These are phyloP conservation scores for Drosophila arawakana DNA, from an alignment of 1,140 invertebrate species.

Conservation along the genomic window DNA sequence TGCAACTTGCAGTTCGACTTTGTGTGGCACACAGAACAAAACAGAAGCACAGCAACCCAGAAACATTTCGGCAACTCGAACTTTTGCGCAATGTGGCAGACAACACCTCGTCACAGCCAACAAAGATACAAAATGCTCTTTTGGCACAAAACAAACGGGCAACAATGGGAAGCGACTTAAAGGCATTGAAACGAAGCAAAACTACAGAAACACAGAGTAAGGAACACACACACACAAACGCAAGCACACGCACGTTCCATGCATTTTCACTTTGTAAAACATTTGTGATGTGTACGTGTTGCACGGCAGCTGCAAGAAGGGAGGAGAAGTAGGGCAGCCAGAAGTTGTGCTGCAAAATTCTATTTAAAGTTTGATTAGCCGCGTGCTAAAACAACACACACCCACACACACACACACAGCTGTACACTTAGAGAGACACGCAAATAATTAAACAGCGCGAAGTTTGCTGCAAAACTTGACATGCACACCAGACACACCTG, in stretches of 20 bases:
- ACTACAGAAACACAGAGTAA: no score
- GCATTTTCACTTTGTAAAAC: constrained; percentile 82
- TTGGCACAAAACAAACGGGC: constrained; percentile 59
- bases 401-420: constrained; percentile 32
- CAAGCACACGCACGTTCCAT: constrained; percentile 74
- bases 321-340: background rate
- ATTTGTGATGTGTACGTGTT: constrained; percentile 77
- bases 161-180: constrained; percentile 56
- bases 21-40: constrained; percentile 28
- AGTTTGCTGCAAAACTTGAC: constrained; percentile 53
- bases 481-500: constrained; percentile 51
- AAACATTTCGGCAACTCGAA: constrained; percentile 48
- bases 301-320: background rate
- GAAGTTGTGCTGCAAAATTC: constrained; percentile 63
- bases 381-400: constrained; percentile 34
- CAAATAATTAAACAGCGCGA: constrained; percentile 74
- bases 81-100: constrained; percentile 64
- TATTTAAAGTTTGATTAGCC: constrained; percentile 81
- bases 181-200: constrained; percentile 27
- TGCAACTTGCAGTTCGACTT: constrained; percentile 30
- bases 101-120: constrained; percentile 45
- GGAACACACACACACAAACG: no score
- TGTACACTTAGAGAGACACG: constrained; percentile 14
- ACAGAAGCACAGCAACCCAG: constrained; percentile 28
- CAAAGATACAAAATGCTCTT: constrained; percentile 72